Base-by-base conservation (phyloP, 2,888 invertebrate species). In the Nymphalis urticae region DNA sequence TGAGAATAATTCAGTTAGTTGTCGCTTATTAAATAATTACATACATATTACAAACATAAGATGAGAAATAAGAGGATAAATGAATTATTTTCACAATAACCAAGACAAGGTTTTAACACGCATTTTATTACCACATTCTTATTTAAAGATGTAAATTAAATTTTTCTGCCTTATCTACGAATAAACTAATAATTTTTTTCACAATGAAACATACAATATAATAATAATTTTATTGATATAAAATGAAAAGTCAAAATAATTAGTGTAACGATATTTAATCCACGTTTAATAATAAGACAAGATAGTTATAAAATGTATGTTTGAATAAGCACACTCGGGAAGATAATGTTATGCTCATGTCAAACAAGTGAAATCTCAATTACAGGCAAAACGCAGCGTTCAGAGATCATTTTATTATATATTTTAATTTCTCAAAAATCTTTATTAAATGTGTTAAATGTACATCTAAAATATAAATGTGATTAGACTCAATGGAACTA, bases 401-500 rank as follows among this genome's bases (percentile, higher is more conserved):
- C 16, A 54, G 48, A 61, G 54, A 53, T 64, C 48, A 50, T 63
- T 66, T 56, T 65, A 50, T 61, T 51, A 61, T 69, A 48, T 64
- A 69, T 48, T 62, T 21, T 54, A 48, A 61, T 50, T 59, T 51
- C 51, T 56, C 32, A 48, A 62, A 67, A 48, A 2, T 67, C 48
- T 58, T 42, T 62, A 48, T 58, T 50, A 59, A 68, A 68, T 63
- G 47, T 64, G 53, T 65, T 68, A 62, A 80, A 81, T 84, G 81
- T 84, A 79, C 82, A 83, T 67, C 70, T 81, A 36, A 60, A 59
- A 63, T 60, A 65, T 82, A 79, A 81, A 83, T 83, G 84, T 86
- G 85, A 84, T 82, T 87, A 87, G 85, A 86, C 80, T 85, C 60
- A 48, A 86, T 85, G 79, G 76, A 84, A 85, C 83, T 87, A 85